Base-by-base conservation (phyloP, 2,113 vertebrate species). In the Syrmaticus mikado region DNA sequence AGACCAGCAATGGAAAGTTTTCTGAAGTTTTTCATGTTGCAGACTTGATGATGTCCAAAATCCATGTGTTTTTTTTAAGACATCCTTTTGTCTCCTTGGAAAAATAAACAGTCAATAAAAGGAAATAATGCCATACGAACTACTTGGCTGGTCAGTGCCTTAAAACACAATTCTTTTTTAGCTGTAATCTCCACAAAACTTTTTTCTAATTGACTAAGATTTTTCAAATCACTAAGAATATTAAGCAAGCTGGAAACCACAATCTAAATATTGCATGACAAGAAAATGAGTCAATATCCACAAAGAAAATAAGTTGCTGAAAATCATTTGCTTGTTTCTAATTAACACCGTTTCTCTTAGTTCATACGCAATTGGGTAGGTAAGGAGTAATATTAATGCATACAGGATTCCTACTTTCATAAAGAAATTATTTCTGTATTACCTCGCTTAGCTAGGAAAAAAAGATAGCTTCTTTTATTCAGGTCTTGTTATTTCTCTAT, bases 1-100 rank as follows among this genome's bases (percentile, higher is more conserved):
- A 82, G 66, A 84, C 53, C 25, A 79, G 84, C 94, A 89, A 22
- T 32, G 9, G 55, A 57, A 91, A 93, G 72, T 87, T 91, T 90
- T 85, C 64, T 89, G 46, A 87, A 92, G 67, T 85, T 92, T 87
- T 82, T 67, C 60, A 46, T 82, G 72, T 60, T 80, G 46, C 52
- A 27, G 50, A 55, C 17, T 66, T 46, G 19, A 68, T 73, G 18
- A 65, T 22, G 38, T 89, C 89, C 67, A 58, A 95, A 89, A 71
- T 70, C 50, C 7, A 50, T 57, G 19, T 2, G 2, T 24, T 68
- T 66, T 85, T 79, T 82, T 92, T 24, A 86, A 93, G 34, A 6
- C 45, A 55, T 66, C 14, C 11, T 74, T 89, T 85, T 86, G 13
- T 81, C 94, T 92, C 89, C 85, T 67, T 67, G 65, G 75, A 67